phyloP scores from a whole-genome alignment of 1,140 invertebrate genomes.

The Bombus haemorrhoidalis region DNA sequence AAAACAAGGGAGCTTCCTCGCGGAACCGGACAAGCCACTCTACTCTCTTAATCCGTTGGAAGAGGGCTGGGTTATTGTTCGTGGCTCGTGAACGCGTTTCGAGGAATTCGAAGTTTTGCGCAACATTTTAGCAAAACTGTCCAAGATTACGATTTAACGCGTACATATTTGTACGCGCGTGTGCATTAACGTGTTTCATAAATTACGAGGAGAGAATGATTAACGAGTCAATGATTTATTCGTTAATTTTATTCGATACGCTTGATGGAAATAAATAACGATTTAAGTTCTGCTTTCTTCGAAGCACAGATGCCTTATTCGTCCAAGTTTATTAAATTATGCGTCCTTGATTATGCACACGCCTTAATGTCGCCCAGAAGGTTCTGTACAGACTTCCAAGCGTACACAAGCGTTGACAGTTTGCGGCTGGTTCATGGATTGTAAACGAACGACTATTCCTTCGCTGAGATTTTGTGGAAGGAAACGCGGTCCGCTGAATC shows the following conservation, averaged over 20 bases:
- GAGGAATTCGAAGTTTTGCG: too few species aligned
- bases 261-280: too few species aligned
- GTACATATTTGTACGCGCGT: too few species aligned
- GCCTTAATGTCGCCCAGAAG: neutral
- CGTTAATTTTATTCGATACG: too few species aligned
- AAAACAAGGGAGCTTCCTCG: neutral
- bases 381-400: neutral
- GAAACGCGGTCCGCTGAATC: neutral
- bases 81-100: too few species aligned
- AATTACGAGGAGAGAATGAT: too few species aligned
- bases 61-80: neutral
- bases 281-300: too few species aligned
- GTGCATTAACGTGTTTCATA: too few species aligned
- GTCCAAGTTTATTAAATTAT: too few species aligned
- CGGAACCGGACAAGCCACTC: conserved; percentile 12
- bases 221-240: too few species aligned
- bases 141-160: neutral
- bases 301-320: too few species aligned
- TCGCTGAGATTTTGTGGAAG: neutral
- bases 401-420: neutral
- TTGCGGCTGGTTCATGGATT: conserved; percentile 38
- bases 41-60: neutral
- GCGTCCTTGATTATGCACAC: too few species aligned
- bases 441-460: neutral
- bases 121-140: neutral